These are phyloP conservation scores for Spisula solida DNA, from an alignment of 2,888 invertebrate species.

Conservation along the genomic window DNA sequence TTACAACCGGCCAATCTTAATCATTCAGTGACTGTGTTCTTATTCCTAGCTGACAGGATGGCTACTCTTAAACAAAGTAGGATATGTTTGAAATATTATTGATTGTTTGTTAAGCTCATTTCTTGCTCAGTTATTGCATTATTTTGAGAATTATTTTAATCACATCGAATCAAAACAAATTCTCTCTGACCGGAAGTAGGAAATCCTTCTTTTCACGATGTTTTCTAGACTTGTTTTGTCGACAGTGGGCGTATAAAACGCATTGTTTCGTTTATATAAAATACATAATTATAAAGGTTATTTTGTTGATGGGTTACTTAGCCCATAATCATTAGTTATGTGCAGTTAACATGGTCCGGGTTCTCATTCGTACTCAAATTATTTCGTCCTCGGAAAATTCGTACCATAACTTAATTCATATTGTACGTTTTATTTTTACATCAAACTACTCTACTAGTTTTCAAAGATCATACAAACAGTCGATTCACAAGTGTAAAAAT, in stretches of 20 bases:
- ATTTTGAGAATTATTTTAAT: neutral
- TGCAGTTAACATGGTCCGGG: neutral
- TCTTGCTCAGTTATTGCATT: neutral
- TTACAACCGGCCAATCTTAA: constrained; percentile 23
- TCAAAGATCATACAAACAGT: no score
- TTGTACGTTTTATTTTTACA: no score
- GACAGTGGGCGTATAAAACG: neutral
- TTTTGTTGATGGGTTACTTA: neutral
- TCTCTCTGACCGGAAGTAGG: constrained; percentile 57
- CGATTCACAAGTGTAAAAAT: no score
- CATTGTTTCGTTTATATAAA: neutral
- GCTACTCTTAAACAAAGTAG: constrained; percentile 29
- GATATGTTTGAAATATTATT: neutral
- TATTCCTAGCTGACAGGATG: constrained; percentile 27
- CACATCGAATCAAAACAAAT: neutral
- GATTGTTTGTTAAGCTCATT: neutral
- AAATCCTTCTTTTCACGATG: constrained; percentile 21
- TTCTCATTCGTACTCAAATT: neutral
- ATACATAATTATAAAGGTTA: neutral
- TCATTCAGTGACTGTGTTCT: neutral
- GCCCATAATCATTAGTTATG: neutral
- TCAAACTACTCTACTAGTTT: no score
- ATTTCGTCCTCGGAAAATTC: neutral
- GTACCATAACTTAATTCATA: neutral
- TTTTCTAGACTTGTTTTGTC: neutral